A percentile compares a stretch with the other conserved stretches of the same genome.
phyloP scores from a whole-genome alignment of 2,888 invertebrate species.

The Chromoteleia sp. region DNA sequence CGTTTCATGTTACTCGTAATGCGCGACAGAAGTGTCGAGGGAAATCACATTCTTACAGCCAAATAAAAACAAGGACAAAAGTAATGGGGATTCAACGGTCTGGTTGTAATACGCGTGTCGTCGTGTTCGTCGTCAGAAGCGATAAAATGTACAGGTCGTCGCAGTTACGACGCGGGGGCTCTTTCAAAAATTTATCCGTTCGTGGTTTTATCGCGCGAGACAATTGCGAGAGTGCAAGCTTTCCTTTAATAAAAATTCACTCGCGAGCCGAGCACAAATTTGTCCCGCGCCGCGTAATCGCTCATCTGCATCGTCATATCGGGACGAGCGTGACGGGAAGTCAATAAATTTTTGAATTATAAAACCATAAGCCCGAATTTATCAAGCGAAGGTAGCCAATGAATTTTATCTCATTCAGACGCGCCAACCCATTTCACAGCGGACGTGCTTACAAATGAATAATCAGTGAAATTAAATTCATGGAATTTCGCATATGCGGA shows the following conservation, averaged over 20 bases:
- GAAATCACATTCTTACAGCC: constrained; percentile 68
- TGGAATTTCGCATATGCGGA: constrained; percentile 49
- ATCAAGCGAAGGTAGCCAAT: constrained; percentile 59
- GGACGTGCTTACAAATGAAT: constrained; percentile 62
- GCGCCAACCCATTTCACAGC: constrained; percentile 39
- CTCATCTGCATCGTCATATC: constrained; percentile 53
- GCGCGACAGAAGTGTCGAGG: constrained; percentile 60
- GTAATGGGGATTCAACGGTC: constrained; percentile 63
- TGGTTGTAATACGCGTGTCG: constrained; percentile 59
- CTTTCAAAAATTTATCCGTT: constrained; percentile 56
- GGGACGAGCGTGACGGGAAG: constrained; percentile 58
- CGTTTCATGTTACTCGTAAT: constrained; percentile 58
- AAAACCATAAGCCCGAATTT: constrained; percentile 61
- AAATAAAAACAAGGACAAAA: constrained; percentile 65
- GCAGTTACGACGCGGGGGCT: constrained; percentile 45
- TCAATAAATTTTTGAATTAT: constrained; percentile 66
- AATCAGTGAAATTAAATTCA: constrained; percentile 65
- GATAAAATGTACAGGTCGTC: constrained; percentile 60
- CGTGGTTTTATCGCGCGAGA: constrained; percentile 54
- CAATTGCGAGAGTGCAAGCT: constrained; percentile 36
- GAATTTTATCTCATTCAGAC: constrained; percentile 56
- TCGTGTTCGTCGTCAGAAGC: constrained; percentile 54
- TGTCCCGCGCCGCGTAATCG: constrained; percentile 45
- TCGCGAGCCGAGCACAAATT: constrained; percentile 28
- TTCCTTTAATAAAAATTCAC: constrained; percentile 43